Evolutionary conservation across 2,113 vertebrate species (phyloP).

Genomic region (Gulo gulo): DNA sequence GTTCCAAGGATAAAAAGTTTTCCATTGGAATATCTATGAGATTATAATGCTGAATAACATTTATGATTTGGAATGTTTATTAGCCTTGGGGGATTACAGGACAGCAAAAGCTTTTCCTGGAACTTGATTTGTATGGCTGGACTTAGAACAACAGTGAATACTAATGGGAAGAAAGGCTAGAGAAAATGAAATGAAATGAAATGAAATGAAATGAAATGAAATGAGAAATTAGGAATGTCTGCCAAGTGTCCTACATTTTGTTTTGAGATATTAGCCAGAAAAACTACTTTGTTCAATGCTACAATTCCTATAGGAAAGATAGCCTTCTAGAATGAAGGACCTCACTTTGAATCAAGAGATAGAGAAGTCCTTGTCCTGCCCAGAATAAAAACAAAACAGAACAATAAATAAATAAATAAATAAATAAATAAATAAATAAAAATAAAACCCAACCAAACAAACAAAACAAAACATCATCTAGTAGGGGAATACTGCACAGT

Average conservation of each 20-base stretch:
- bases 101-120: neutral
- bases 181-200: neutral
- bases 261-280: neutral
- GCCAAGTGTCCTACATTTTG: neutral
- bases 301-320: neutral
- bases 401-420: neutral
- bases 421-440: neutral
- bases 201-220: neutral
- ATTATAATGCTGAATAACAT: neutral
- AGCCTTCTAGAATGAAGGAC: neutral
- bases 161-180: neutral
- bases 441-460: neutral
- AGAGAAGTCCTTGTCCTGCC: neutral
- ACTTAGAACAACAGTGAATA: neutral
- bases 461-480: neutral
- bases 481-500: rapidly evolving
- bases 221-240: conserved; percentile 3
- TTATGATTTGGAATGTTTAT: neutral
- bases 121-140: neutral
- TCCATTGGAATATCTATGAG: neutral
- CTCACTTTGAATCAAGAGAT: neutral
- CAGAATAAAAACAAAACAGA: neutral
- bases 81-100: neutral
- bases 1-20: neutral
- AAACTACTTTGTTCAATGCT: neutral